Evolutionary conservation across 2,888 invertebrate species (phyloP), one percentile per base, ranked within the genome.

Genomic region (Ptilodon capucinus): DNA sequence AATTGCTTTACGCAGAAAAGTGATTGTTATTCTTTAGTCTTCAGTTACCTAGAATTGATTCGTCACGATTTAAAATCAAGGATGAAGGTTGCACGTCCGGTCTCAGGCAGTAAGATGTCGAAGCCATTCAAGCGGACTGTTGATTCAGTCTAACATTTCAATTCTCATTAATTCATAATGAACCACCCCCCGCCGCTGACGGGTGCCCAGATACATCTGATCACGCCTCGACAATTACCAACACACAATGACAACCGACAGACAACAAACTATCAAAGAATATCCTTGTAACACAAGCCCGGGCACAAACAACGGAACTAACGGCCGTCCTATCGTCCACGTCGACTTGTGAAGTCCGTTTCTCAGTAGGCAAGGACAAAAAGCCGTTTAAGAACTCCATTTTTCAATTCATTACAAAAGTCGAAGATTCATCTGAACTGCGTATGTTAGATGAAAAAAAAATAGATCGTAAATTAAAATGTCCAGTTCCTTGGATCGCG

Each of bases 341-440:
- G 80, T 85, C 90, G 79, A 86, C 88, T 84, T 88, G 89, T 90
- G 89, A 84, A 88, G 90, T 91, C 90, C 83, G 74, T 78, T 91
- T 90, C 90, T 81, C 74, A 76, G 90, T 87, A 90, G 63, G 64
- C 64, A 68, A 71, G 77, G 75, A 86, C 86, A 87, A 86, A 85
- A 84, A 84, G 54, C 79, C 66, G 64, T 78, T 76, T 77, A 73
- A 83, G 76, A 79, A 74, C 75, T 73, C 83, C 79, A 89, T 91
- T 84, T 84, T 85, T 85, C 88, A 87, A 86, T 87, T 83, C 85
- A 86, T 86, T 84, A 86, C 84, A 86, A 84, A 83, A 87, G 83
- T 84, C 77, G 71, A 84, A 87, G 87, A 88, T 86, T 84, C 89
- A 84, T 89, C 86, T 83, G 79, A 80, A 81, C 83, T 81, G 76